phyloP scores from a whole-genome alignment of 37 sponge, comb jelly and placozoan genomes.

The Lycopodina hypogea region DNA sequence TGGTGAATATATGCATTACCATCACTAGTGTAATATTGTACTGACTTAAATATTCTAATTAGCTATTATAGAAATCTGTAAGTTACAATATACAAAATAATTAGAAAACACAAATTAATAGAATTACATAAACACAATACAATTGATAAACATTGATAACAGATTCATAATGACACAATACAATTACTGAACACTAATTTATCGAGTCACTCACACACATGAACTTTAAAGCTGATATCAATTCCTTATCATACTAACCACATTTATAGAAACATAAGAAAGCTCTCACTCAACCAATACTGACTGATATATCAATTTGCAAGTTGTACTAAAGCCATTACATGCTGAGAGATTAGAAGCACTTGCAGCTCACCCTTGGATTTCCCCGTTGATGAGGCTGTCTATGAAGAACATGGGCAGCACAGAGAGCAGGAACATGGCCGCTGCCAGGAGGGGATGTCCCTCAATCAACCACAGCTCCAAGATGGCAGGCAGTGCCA shows the following conservation, averaged over 20 bases:
- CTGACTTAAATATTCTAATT: background rate
- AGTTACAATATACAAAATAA: background rate
- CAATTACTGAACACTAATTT: no score
- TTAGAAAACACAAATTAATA: background rate
- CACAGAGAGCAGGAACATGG: slow-evolving; percentile 64
- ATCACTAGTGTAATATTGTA: no score
- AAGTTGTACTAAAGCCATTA: background rate
- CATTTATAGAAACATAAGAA: no score
- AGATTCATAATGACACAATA: no score
- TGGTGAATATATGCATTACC: no score
- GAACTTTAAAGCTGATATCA: no score
- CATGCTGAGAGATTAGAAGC: background rate
- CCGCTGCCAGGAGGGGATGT: slow-evolving; percentile 46
- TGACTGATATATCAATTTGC: no score
- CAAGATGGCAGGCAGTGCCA: slow-evolving; percentile 82
- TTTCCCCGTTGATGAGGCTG: slow-evolving; percentile 82
- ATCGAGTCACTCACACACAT: no score
- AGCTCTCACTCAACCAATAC: no score
- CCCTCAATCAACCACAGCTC: slow-evolving; percentile 87
- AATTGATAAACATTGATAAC: background rate
- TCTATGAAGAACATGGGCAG: slow-evolving; percentile 86
- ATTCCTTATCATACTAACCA: no score
- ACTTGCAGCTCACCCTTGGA: slow-evolving; percentile 70
- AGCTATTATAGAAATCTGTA: background rate
- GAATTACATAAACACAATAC: background rate